A percentile compares a stretch with the other conserved stretches of the same genome.
These are phyloP conservation scores for Caiman crocodilus DNA, from an alignment of 2,797 vertebrate species.

Conservation along the genomic window DNA sequence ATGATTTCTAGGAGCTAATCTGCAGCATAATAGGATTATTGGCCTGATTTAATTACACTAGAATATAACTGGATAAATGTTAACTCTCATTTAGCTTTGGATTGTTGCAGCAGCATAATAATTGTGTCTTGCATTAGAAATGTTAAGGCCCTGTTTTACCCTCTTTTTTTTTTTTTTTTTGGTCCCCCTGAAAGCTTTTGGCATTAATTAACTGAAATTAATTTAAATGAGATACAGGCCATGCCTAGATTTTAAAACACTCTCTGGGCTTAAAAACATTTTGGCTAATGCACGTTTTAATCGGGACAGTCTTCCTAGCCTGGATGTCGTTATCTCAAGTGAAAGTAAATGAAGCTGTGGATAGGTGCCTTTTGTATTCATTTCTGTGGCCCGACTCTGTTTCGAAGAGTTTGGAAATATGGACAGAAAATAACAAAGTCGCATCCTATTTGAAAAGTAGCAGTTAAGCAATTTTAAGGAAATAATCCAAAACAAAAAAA, in stretches of 20 bases:
- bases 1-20: not conserved
- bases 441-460: slow-evolving; percentile 2
- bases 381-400: slow-evolving; percentile 18
- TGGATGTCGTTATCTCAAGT: fast-evolving
- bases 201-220: not conserved
- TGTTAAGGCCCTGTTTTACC: slow-evolving; percentile 12
- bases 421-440: slow-evolving; percentile 35
- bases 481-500: not conserved
- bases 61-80: slow-evolving; percentile 22
- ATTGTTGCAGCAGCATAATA: slow-evolving; percentile 28
- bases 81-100: not conserved
- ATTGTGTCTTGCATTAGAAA: slow-evolving; percentile 28
- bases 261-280: not conserved
- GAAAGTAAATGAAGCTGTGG: not conserved
- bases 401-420: not conserved
- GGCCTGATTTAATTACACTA: slow-evolving; percentile 40
- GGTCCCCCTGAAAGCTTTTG: not conserved
- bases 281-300: not conserved
- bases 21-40: not conserved
- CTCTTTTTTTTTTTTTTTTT: not conserved
- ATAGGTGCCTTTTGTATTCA: not conserved
- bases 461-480: slow-evolving; percentile 45
- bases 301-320: not conserved
- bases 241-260: not conserved
- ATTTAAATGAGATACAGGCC: not conserved